phyloP scores from a whole-genome alignment of 2,113 vertebrate species.

The Brachionichthys hirsutus region DNA sequence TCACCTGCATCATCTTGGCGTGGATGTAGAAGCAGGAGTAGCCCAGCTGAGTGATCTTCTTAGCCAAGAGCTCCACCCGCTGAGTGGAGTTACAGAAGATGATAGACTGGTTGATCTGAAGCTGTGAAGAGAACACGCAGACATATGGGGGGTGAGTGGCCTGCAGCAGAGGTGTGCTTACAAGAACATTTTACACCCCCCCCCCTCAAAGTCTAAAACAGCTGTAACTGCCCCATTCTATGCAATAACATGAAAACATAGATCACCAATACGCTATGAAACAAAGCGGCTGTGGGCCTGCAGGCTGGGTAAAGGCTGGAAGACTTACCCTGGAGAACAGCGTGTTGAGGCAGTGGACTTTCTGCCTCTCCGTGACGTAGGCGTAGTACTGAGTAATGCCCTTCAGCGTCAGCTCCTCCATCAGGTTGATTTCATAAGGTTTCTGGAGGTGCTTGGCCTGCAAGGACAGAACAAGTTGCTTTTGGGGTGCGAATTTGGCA shows the following conservation, averaged over 20 bases:
- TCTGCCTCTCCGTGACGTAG: constrained; percentile 81
- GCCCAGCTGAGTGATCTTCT: constrained; percentile 82
- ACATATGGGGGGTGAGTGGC: background rate
- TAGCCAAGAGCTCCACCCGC: constrained; percentile 81
- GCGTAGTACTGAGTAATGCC: constrained; percentile 83
- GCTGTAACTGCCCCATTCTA: too few relatives aligned
- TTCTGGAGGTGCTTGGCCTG: constrained; percentile 80
- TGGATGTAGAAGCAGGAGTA: constrained; percentile 85
- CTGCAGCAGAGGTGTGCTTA: too few relatives aligned
- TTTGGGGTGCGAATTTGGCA: too few relatives aligned
- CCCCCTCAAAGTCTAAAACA: too few relatives aligned
- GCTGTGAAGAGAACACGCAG: constrained; percentile 43
- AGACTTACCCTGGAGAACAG: constrained; percentile 79
- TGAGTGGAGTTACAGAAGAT: constrained; percentile 85
- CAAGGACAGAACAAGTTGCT: background rate
- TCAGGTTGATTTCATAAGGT: constrained; percentile 83
- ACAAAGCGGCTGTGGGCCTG: background rate
- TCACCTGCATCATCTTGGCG: constrained; percentile 84
- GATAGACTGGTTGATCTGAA: constrained; percentile 84
- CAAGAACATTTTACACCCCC: too few relatives aligned
- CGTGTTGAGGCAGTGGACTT: constrained; percentile 84
- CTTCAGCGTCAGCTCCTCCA: constrained; percentile 84
- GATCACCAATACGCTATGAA: too few relatives aligned
- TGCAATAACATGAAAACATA: too few relatives aligned
- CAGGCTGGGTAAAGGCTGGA: too few relatives aligned